phyloP scores from a whole-genome alignment of 1,140 invertebrate genomes.

The Argopecten irradians region DNA sequence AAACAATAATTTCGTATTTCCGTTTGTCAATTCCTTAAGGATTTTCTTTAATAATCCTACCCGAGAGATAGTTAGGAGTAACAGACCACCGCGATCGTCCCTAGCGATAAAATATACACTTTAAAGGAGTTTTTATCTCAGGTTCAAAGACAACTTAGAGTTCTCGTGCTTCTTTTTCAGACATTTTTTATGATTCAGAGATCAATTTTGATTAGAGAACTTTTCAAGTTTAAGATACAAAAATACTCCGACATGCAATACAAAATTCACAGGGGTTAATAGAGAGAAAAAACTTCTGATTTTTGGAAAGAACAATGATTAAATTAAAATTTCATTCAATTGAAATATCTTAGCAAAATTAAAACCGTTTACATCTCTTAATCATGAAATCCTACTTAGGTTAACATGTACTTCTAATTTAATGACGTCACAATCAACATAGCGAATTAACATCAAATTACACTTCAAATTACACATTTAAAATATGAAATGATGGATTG shows the following conservation, averaged over 20 bases:
- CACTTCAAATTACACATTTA: too few species aligned
- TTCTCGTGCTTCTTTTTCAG: neutral
- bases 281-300: neutral
- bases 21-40: slow-evolving; percentile 12
- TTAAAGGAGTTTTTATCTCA: neutral
- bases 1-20: neutral
- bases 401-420: neutral
- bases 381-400: neutral
- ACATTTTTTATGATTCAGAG: neutral
- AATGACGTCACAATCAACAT: neutral
- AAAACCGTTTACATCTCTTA: neutral
- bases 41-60: neutral
- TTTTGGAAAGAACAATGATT: neutral
- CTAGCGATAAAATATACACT: slow-evolving; percentile 8
- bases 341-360: neutral
- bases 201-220: neutral
- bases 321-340: neutral
- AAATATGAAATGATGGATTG: too few species aligned
- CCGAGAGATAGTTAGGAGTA: neutral
- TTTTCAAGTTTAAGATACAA: neutral
- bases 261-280: neutral
- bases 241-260: neutral
- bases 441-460: too few species aligned
- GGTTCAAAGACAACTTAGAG: neutral
- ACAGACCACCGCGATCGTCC: slow-evolving; percentile 4